Evolutionary conservation across 2,888 invertebrate genomes (phyloP).

Genomic region (Philaethria dido): DNA sequence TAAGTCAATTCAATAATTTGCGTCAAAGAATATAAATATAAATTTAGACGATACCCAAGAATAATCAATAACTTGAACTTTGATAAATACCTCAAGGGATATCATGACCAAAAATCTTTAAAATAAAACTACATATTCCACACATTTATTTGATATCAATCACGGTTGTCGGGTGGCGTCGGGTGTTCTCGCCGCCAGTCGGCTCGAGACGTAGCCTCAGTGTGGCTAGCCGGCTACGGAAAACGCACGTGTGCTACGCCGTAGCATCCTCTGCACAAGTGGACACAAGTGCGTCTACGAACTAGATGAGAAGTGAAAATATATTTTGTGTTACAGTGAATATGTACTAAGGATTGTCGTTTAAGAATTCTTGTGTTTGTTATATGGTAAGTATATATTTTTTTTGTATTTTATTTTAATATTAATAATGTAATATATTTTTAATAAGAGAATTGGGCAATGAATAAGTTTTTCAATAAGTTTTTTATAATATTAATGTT

Average conservation of each 20-base stretch:
- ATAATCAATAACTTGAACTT: constrained; percentile 17
- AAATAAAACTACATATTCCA: constrained; percentile 82
- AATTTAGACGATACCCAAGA: background rate
- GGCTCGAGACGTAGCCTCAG: constrained; percentile 68
- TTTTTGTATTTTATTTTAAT: background rate
- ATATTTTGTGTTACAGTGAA: constrained; percentile 51
- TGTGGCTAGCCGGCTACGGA: constrained; percentile 68
- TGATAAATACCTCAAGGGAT: constrained; percentile 2
- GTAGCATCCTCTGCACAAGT: constrained; percentile 57
- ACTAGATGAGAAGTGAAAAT: constrained; percentile 40
- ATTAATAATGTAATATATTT: no score
- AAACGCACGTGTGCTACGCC: constrained; percentile 64
- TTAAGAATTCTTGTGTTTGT: constrained; percentile 52
- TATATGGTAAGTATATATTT: constrained; percentile 67
- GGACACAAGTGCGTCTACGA: constrained; percentile 44
- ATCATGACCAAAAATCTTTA: constrained; percentile 55
- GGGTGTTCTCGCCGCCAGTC: constrained; percentile 65
- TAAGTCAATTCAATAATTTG: background rate
- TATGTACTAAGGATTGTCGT: constrained; percentile 54
- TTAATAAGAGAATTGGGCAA: no score
- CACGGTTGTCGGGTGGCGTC: constrained; percentile 72
- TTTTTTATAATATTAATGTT: background rate
- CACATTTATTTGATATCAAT: constrained; percentile 84
- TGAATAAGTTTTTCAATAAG: background rate
- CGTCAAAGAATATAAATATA: background rate